phyloP scores from a whole-genome alignment of 2,888 invertebrate species.

The Cheilosia grossa region DNA sequence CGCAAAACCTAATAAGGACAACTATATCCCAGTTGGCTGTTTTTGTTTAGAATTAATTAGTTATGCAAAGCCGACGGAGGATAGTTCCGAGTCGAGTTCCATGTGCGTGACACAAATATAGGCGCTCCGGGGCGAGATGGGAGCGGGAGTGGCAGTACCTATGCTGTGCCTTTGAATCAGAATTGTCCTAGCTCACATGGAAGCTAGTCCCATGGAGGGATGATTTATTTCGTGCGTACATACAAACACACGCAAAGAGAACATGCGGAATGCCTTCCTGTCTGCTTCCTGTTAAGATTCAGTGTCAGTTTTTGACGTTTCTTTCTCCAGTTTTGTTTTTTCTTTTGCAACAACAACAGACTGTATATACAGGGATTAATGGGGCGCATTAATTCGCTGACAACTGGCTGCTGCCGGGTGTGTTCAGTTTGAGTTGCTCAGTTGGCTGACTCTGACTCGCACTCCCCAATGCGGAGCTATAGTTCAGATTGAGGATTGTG shows the following conservation, averaged over 20 bases:
- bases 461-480: not conserved
- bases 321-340: not conserved
- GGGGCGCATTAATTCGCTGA: slow-evolving; percentile 60
- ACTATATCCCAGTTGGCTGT: slow-evolving; percentile 8
- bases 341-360: not conserved
- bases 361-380: slow-evolving; percentile 46
- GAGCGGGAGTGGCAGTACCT: too few relatives aligned
- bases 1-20: slow-evolving; percentile 27
- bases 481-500: not conserved
- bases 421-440: not conserved
- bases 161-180: slow-evolving; percentile 15
- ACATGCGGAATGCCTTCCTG: slow-evolving; percentile 54
- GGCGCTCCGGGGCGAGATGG: too few relatives aligned
- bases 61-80: slow-evolving; percentile 9
- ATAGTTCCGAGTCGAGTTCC: slow-evolving; percentile 6
- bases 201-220: slow-evolving; percentile 28
- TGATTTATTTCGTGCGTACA: slow-evolving; percentile 54
- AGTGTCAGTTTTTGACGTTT: slow-evolving; percentile 37
- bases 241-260: slow-evolving; percentile 32
- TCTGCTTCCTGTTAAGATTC: slow-evolving; percentile 55
- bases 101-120: slow-evolving; percentile 46
- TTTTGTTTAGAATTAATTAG: slow-evolving; percentile 35
- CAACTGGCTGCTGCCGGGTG: slow-evolving; percentile 35
- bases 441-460: slow-evolving; percentile 2
- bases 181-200: slow-evolving; percentile 29